Conservation (phyloP, 2,888 invertebrate species). For the Clistopyga incitator region DNA sequence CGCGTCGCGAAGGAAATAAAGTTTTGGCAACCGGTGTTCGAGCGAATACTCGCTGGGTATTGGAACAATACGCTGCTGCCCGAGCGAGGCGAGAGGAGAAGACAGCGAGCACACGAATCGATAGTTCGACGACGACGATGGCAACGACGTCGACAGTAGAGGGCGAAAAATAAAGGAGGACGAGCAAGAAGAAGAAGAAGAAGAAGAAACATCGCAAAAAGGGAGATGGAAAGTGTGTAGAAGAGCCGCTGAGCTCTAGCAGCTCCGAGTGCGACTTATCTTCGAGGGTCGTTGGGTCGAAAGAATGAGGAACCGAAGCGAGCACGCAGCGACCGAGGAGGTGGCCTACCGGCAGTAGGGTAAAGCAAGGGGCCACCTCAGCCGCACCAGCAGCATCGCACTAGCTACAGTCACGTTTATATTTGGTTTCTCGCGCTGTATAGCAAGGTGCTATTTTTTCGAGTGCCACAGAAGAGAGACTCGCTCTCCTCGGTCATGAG, state of each 20-base stretch:
- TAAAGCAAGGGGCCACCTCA: background rate
- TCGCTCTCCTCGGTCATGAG: too few species aligned
- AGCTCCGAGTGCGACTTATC: constrained; percentile 55
- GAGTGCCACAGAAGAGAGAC: constrained; percentile 35
- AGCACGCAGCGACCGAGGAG: constrained; percentile 42
- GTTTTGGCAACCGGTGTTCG: constrained; percentile 50
- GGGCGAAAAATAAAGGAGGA: constrained; percentile 51
- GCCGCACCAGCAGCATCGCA: too few species aligned
- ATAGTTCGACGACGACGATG: constrained; percentile 68
- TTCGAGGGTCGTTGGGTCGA: constrained; percentile 63
- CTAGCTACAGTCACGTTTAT: constrained; percentile 3
- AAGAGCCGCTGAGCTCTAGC: constrained; percentile 55
- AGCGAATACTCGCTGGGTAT: constrained; percentile 49
- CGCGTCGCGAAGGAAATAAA: constrained; percentile 66
- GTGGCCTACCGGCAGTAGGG: background rate
- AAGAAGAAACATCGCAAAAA: constrained; percentile 38
- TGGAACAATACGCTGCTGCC: constrained; percentile 73
- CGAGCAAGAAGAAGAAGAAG: too few species aligned
- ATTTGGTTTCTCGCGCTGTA: constrained; percentile 31
- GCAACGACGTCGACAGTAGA: constrained; percentile 38
- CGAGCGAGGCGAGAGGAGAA: constrained; percentile 24
- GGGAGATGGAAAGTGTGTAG: constrained; percentile 37
- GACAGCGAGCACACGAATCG: constrained; percentile 70
- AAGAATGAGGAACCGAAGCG: constrained; percentile 55
- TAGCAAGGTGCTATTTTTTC: constrained; percentile 52